A percentile compares a stretch with the other conserved stretches of the same genome.
Evolutionary conservation across 1,140 invertebrate genomes (phyloP).

Genomic region (Orchestia grillus): DNA sequence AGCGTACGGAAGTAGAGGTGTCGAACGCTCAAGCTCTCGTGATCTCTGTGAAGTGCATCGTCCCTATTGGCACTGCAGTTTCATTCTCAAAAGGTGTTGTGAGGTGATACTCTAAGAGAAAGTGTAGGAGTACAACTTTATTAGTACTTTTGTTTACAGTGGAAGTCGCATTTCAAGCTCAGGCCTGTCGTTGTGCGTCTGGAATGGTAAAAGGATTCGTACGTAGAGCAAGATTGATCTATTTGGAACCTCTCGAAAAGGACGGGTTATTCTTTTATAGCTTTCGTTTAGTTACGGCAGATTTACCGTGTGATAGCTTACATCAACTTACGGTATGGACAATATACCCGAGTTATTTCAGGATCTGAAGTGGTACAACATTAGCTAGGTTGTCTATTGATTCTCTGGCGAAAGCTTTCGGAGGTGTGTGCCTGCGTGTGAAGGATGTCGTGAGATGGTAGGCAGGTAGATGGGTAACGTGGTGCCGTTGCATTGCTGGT

Average conservation of each 20-base stretch:
- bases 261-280: not conserved
- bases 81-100: not conserved
- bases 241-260: not conserved
- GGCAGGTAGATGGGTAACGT: not conserved
- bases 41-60: constrained; percentile 47
- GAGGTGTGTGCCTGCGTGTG: too few relatives aligned
- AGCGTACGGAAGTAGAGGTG: not conserved
- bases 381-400: not conserved
- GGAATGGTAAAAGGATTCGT: not conserved
- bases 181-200: not conserved
- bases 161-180: not conserved
- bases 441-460: not conserved
- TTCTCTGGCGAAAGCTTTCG: not conserved
- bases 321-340: not conserved
- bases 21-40: not conserved
- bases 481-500: not conserved
- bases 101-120: not conserved
- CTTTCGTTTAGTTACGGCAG: not conserved
- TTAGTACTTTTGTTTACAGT: not conserved
- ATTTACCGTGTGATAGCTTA: not conserved
- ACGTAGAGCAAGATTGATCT: constrained; percentile 25
- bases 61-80: not conserved
- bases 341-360: not conserved
- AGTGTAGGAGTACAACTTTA: not conserved
- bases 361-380: not conserved